Percentiles rank a stretch among this genome's conserved stretches.
phyloP scores from a whole-genome alignment of 1,140 invertebrate genomes.

The Heliconius melpomene region DNA sequence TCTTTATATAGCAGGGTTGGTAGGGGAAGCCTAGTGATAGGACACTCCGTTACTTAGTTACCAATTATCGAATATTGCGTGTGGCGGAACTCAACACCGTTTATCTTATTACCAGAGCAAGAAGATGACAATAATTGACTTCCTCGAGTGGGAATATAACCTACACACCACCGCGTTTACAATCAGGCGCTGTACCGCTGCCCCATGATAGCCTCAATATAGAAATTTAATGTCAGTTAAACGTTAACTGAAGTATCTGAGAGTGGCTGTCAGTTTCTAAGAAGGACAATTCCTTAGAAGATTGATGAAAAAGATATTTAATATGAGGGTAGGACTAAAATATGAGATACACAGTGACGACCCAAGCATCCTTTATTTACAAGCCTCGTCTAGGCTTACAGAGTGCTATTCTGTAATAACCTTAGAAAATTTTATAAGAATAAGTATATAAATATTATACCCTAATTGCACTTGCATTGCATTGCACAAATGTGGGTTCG shows the following conservation, averaged over 20 bases:
- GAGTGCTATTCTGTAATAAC: background rate
- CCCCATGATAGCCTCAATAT: too few species aligned
- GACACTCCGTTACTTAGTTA: too few species aligned
- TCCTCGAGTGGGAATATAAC: too few species aligned
- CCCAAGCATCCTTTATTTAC: background rate
- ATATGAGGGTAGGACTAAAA: constrained; percentile 9
- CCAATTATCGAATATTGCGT: too few species aligned
- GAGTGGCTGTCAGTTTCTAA: background rate
- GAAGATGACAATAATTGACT: too few species aligned
- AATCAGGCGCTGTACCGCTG: too few species aligned
- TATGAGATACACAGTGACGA: constrained; percentile 4
- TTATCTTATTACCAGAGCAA: too few species aligned
- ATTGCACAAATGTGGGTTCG: too few species aligned
- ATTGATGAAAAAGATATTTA: constrained; percentile 13
- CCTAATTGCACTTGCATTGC: too few species aligned
- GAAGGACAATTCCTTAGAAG: constrained; percentile 1
- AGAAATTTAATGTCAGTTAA: background rate
- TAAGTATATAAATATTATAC: background rate
- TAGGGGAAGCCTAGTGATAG: too few species aligned
- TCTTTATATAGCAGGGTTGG: background rate
- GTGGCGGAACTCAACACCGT: too few species aligned
- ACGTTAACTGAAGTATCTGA: background rate
- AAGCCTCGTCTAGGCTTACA: background rate
- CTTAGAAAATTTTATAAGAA: background rate
- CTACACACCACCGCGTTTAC: too few species aligned